A percentile compares a stretch with the other conserved stretches of the same genome.
phyloP scores from a whole-genome alignment of 2,113 vertebrate genomes.

The Emydura subglobosa region DNA sequence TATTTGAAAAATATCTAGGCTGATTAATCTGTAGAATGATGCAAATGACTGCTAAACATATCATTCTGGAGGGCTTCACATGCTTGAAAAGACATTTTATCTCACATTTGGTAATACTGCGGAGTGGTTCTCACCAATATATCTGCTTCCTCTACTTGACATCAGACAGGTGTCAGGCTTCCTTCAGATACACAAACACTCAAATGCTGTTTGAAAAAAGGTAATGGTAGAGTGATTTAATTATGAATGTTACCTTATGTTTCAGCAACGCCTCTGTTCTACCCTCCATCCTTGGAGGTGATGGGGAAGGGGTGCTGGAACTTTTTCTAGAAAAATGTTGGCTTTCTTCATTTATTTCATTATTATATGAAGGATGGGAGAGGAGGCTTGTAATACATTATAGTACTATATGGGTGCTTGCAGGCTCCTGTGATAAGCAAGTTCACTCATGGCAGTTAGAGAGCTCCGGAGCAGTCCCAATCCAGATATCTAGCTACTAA shows the following conservation, averaged over 20 bases:
- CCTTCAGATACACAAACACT: not conserved
- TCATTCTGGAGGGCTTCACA: not conserved
- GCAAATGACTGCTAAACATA: not conserved
- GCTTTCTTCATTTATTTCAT: not conserved
- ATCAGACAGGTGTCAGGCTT: not conserved
- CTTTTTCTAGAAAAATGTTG: not conserved
- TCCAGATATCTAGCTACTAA: slow-evolving; percentile 62
- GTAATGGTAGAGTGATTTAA: not conserved
- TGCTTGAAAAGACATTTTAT: not conserved
- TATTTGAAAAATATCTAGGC: not conserved
- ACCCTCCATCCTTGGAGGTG: not conserved
- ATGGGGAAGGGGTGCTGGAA: not conserved
- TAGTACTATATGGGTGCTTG: not conserved
- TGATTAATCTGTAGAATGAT: not conserved
- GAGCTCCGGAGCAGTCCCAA: slow-evolving; percentile 40
- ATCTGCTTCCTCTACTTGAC: not conserved
- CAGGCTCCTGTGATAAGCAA: not conserved
- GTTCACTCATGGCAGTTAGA: slow-evolving; percentile 49
- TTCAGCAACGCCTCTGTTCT: not conserved
- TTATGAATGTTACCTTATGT: not conserved
- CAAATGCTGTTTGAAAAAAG: accelerated
- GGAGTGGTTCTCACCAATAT: accelerated
- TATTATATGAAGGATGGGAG: not conserved
- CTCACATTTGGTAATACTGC: not conserved
- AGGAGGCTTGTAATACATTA: not conserved